Conservation (phyloP, 1,140 invertebrate genomes). For the Lordiphosa stackelbergi region DNA sequence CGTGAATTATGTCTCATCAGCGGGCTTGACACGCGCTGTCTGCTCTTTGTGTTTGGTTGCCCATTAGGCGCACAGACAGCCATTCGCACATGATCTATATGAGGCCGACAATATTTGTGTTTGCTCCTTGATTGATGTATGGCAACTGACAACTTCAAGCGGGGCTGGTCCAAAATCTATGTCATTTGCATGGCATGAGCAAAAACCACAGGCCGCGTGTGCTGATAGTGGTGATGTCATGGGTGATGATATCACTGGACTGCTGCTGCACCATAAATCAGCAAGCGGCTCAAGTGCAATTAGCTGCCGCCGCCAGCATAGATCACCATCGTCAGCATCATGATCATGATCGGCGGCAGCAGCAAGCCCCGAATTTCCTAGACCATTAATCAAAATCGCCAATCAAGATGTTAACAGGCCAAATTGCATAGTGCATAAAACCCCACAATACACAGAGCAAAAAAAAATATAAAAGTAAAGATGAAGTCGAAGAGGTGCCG, state of each 20-base stretch:
- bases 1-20: too few relatives aligned
- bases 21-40: too few relatives aligned
- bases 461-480: too few relatives aligned
- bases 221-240: conserved; percentile 10
- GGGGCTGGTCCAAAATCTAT: conserved; percentile 5
- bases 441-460: too few relatives aligned
- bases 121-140: conserved; percentile 8
- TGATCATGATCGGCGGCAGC: conserved; percentile 9
- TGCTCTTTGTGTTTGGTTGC: not conserved
- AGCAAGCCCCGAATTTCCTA: conserved; percentile 10
- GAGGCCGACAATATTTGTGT: conserved; percentile 1
- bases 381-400: conserved; percentile 47
- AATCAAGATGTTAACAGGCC: conserved; percentile 50
- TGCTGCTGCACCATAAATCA: conserved; percentile 11
- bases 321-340: conserved; percentile 11
- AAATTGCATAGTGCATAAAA: conserved; percentile 44
- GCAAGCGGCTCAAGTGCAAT: not conserved
- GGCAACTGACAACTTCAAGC: conserved; percentile 1
- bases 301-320: conserved; percentile 9
- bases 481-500: too few relatives aligned
- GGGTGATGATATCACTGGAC: conserved; percentile 11
- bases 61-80: not conserved
- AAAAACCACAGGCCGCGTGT: conserved; percentile 3
- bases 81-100: conserved; percentile 4
- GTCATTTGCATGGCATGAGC: conserved; percentile 7